These are phyloP conservation scores for Chiridota heheva DNA, from an alignment of 35 echinoderm and acorn worm genomes.

Conservation along the genomic window DNA sequence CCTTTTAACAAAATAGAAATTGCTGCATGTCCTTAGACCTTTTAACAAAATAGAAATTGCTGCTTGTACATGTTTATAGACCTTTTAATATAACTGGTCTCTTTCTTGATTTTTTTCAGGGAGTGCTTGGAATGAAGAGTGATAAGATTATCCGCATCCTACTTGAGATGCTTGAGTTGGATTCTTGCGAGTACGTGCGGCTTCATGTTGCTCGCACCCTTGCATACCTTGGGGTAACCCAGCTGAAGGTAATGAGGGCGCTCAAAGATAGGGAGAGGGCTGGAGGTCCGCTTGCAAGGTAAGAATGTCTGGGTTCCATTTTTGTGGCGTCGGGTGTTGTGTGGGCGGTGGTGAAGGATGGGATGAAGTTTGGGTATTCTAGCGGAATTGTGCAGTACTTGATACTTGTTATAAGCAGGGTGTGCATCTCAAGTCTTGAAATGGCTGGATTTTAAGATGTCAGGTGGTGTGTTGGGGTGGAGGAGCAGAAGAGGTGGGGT, in stretches of 20 bases:
- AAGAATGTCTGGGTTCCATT: not conserved
- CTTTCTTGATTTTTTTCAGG: slow-evolving; percentile 59
- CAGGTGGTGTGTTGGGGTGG: no score
- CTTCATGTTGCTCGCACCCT: slow-evolving; percentile 88
- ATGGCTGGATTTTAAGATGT: no score
- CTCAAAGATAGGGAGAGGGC: slow-evolving; percentile 73
- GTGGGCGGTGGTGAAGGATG: no score
- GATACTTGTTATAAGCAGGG: no score
- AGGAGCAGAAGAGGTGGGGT: no score
- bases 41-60: no score
- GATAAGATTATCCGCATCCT: slow-evolving; percentile 73
- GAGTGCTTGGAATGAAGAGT: slow-evolving; percentile 87
- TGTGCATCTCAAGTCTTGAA: no score
- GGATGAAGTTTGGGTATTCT: no score
- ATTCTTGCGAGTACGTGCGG: slow-evolving; percentile 90
- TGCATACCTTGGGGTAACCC: slow-evolving; percentile 61
- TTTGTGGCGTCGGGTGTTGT: no score
- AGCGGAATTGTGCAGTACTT: no score
- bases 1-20: not conserved
- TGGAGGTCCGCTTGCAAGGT: slow-evolving; percentile 85
- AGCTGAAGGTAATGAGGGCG: slow-evolving; percentile 78
- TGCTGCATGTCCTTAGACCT: not conserved
- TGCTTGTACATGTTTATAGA: no score
- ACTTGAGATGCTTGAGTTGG: slow-evolving; percentile 91
- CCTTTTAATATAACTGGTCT: no score